These are phyloP conservation scores for Trichopoda pennipes DNA, from an alignment of 2,888 invertebrate species.

Conservation along the genomic window DNA sequence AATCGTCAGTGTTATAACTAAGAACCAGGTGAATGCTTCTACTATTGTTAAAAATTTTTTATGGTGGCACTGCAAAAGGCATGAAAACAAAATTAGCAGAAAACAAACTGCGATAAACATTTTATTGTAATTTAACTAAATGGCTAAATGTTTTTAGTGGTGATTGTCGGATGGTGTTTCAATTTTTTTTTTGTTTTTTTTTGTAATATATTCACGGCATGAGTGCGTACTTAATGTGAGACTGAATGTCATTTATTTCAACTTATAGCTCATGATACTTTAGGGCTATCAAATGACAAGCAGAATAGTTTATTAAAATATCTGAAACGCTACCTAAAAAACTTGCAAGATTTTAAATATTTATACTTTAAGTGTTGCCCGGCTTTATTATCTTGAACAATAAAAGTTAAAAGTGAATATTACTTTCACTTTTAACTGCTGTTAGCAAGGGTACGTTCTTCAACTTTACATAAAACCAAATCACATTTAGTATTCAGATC, in stretches of 20 bases:
- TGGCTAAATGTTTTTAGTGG: conserved; percentile 48
- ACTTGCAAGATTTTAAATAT: background rate
- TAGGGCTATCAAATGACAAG: conserved; percentile 48
- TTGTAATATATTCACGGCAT: conserved; percentile 19
- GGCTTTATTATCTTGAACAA: too few species aligned
- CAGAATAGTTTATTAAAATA: background rate
- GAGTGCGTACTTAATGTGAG: conserved; percentile 30
- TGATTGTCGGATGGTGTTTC: conserved; percentile 13
- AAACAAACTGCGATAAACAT: conserved; percentile 23
- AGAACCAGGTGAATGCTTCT: conserved; percentile 33
- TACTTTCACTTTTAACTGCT: conserved; percentile 1
- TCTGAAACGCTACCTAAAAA: background rate
- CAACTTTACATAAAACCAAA: background rate
- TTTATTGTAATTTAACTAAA: conserved; percentile 48
- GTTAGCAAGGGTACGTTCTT: conserved; percentile 9
- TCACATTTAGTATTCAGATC: conserved; percentile 38
- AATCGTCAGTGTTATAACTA: conserved; percentile 14
- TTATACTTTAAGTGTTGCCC: too few species aligned
- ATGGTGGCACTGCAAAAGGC: conserved; percentile 3
- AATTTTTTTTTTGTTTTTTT: conserved; percentile 15
- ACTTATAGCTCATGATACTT: conserved; percentile 57
- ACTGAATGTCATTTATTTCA: conserved; percentile 52
- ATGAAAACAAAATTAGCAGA: conserved; percentile 15
- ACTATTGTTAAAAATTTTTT: conserved; percentile 3
- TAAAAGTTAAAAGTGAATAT: too few species aligned